Base-by-base conservation (phyloP, 2,113 vertebrate species). In the Rhea pennata region DNA sequence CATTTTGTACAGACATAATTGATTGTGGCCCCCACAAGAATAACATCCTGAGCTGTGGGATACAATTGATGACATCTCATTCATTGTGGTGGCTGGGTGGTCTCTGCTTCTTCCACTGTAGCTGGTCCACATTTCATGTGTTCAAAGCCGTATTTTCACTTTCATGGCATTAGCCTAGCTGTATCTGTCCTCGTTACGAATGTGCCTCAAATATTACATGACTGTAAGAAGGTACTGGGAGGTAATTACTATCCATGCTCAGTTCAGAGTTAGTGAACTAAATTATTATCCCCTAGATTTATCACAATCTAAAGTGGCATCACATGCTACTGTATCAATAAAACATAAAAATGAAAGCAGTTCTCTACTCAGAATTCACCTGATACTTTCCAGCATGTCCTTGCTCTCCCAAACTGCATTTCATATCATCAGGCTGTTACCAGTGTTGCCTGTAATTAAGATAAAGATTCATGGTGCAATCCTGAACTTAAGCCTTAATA, bases 41-140 rank as follows among this genome's bases (percentile, higher is more conserved):
- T 88, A 95, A 97, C 96, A 95, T 96, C 96, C 95, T 92, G 96
- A 97, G 95, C 95, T 4, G 69, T 87, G 95, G 93, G 96, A 70
- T 90, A 5, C 95, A 66, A 6, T 5, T 91, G 95, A 67, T 97
- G 97, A 97, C 94, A 96, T 97, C 93, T 95, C 97, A 94, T 97
- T 96, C 58, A n/a, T 94, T 19, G 77, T 4, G 14, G 88, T 88
- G 92, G 62, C 84, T 85, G 93, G 92, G 92, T 95, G 95, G 96
- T 93, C 96, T 96, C 75, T 26, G 62, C 4, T 16, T 51, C 4
- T 16, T 51, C 92, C 92, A 51, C 84, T n/a, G n/a, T 48, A 77
- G 84, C 88, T 79, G 16, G 29, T 66, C 74, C 88, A 48, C 93
- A 89, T 95, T 74, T 93, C 92, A 50, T 65, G 46, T 71, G 69